Conservation (phyloP, 2,888 invertebrate species). For the Drosophila fungiperda region DNA sequence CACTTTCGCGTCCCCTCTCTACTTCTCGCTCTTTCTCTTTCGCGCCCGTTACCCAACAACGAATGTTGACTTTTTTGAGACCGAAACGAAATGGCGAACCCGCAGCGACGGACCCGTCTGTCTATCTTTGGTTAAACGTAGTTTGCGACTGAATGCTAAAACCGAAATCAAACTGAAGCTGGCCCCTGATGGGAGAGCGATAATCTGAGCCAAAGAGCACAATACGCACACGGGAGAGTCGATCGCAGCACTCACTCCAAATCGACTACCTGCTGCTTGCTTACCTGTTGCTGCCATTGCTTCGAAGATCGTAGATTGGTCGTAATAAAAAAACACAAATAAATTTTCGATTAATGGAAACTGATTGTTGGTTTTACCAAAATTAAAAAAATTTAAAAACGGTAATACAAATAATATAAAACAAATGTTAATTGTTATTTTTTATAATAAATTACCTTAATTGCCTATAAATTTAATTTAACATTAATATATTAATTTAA, state of each 20-base stretch:
- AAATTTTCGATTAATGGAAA: neutral
- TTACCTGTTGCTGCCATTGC: slow-evolving; percentile 19
- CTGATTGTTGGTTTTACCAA: neutral
- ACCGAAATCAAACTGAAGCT: slow-evolving; percentile 49
- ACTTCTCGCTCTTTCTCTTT: slow-evolving; percentile 20
- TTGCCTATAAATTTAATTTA: neutral
- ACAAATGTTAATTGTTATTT: neutral
- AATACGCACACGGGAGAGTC: neutral
- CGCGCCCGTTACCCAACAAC: slow-evolving; percentile 22
- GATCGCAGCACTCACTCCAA: slow-evolving; percentile 12
- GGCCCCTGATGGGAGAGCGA: slow-evolving; percentile 25
- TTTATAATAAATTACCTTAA: neutral
- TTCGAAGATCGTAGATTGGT: slow-evolving; percentile 27
- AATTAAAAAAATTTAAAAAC: neutral
- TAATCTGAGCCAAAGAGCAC: slow-evolving; percentile 35
- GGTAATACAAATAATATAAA: neutral
- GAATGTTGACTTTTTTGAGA: slow-evolving; percentile 45
- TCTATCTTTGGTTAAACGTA: slow-evolving; percentile 74
- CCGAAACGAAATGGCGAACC: slow-evolving; percentile 54
- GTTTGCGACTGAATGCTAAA: slow-evolving; percentile 67
- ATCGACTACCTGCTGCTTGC: slow-evolving; percentile 17
- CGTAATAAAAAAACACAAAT: slow-evolving; percentile 5
- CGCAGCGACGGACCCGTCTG: slow-evolving; percentile 60
- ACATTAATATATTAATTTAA: neutral
- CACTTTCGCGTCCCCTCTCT: slow-evolving; percentile 53